These are phyloP conservation scores for Galemys pyrenaicus DNA, from an alignment of 2,113 vertebrate species.

Conservation along the genomic window DNA sequence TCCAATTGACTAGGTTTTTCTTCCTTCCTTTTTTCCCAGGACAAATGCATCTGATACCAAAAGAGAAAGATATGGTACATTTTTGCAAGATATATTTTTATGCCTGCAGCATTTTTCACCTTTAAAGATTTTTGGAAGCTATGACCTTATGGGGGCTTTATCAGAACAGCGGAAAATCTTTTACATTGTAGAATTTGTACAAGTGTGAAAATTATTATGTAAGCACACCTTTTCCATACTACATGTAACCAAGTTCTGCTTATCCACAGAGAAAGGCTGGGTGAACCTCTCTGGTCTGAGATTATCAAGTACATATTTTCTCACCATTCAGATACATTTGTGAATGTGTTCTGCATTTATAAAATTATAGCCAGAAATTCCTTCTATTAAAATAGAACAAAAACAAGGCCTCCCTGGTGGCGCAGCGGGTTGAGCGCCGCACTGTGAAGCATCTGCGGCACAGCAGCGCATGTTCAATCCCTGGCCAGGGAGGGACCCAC, in stretches of 20 bases:
- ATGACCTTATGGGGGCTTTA: background rate
- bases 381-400: slow-evolving; percentile 22
- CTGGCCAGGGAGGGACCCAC: no score
- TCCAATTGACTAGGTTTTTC: background rate
- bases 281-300: background rate
- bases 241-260: background rate
- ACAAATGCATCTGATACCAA: background rate
- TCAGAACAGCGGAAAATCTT: background rate
- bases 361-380: slow-evolving; percentile 1
- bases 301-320: background rate
- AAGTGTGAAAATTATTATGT: background rate
- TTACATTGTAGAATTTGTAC: background rate
- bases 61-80: background rate
- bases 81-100: slow-evolving; percentile 36
- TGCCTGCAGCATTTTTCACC: background rate
- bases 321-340: background rate
- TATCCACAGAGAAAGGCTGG: background rate
- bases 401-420: no score
- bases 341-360: background rate
- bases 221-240: background rate
- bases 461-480: no score
- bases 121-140: slow-evolving; percentile 28
- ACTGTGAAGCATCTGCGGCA: no score
- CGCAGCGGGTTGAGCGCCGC: no score
- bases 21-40: background rate